phyloP scores from a whole-genome alignment of 2,888 invertebrate species.

The Odontothrips loti region DNA sequence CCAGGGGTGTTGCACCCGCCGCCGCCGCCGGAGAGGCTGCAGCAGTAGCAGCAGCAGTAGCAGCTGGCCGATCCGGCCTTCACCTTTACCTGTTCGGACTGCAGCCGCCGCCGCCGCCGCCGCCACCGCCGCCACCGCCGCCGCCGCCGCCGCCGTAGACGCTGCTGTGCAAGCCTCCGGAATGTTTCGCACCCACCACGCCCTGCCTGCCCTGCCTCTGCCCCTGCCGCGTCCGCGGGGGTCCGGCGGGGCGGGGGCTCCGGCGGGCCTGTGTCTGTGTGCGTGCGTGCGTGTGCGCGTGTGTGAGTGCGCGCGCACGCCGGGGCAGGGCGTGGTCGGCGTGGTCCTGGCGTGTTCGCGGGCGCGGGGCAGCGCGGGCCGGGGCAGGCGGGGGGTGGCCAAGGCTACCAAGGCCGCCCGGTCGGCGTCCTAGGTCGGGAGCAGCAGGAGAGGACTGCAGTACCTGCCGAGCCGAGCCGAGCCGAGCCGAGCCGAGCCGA shows the following conservation, averaged over 20 bases:
- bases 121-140: neutral
- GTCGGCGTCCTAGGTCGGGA: conserved; percentile 23
- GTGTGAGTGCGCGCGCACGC: neutral
- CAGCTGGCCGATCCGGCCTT: neutral
- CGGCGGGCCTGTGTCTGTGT: neutral
- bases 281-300: neutral
- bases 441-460: neutral
- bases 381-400: neutral
- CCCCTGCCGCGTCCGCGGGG: neutral
- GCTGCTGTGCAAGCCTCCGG: neutral
- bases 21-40: neutral
- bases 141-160: neutral
- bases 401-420: neutral
- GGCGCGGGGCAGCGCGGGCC: conserved; percentile 2
- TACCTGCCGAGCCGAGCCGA: neutral
- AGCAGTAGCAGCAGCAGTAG: neutral
- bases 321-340: conserved; percentile 21
- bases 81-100: conserved; percentile 12
- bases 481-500: neutral
- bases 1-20: conserved; percentile 15
- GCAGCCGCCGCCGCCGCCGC: neutral
- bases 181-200: neutral
- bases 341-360: neutral
- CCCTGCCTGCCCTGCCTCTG: neutral
- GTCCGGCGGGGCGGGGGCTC: neutral